Evolutionary conservation across 1,140 invertebrate genomes (phyloP).

Genomic region (Drosophila navojoa): DNA sequence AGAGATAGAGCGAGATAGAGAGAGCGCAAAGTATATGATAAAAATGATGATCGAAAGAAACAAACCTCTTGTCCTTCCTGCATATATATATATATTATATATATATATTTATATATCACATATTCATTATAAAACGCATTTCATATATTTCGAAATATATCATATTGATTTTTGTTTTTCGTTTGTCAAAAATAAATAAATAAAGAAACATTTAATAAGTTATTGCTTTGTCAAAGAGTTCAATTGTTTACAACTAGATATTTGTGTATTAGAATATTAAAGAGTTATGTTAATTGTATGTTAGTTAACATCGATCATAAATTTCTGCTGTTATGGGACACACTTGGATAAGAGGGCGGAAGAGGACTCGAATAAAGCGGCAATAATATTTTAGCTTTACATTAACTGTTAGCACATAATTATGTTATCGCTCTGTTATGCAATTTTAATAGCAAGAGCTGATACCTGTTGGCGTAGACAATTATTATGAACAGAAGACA

Average conservation of each 20-base stretch:
- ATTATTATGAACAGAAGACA: too few relatives aligned
- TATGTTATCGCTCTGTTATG: neutral
- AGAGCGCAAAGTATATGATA: constrained; percentile 46
- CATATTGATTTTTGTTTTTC: constrained; percentile 25
- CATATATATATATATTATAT: constrained; percentile 41
- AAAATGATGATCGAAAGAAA: constrained; percentile 78
- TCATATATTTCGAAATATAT: constrained; percentile 22
- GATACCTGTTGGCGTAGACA: too few relatives aligned
- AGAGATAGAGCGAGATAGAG: constrained; percentile 7
- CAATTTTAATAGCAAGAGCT: neutral
- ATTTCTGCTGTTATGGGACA: neutral
- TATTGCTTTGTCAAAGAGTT: constrained; percentile 34
- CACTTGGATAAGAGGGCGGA: neutral
- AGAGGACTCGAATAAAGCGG: neutral
- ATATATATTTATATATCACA: constrained; percentile 18
- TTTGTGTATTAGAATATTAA: constrained; percentile 1
- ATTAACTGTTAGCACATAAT: neutral
- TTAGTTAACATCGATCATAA: neutral
- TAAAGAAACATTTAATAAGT: constrained; percentile 55
- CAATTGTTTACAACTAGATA: constrained; percentile 15
- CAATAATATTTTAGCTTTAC: neutral
- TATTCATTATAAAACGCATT: constrained; percentile 16
- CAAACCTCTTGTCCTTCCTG: constrained; percentile 91
- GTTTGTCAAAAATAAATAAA: constrained; percentile 46
- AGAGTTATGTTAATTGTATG: neutral